Evolutionary conservation across 2,888 invertebrate genomes (phyloP), one percentile per base, ranked within the genome.

Genomic region (Folsomia candida): DNA sequence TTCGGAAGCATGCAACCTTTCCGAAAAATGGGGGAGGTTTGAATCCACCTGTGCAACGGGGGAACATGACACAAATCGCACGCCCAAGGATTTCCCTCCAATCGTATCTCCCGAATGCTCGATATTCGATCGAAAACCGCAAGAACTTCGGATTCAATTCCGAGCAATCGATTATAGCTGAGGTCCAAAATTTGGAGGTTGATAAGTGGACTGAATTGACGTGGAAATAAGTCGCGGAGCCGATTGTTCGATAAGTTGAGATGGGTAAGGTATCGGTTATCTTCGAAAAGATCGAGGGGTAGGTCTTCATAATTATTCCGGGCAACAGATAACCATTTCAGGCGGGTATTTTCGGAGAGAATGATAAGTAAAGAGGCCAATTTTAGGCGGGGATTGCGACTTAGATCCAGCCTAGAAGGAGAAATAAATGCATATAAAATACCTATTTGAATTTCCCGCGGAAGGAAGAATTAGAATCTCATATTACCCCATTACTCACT

Each of bases 211-310:
- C 84, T 83, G 0, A 90, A 82, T 59, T 87, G 82, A 79, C 87
- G 86, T 54, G 84, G 84, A 4, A 87, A 87, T 78, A 90, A 85
- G 63, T 83, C 84, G 0, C 83, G 84, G 71, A 92, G 84, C 81
- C 88, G 86, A 83, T 91, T 92, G 81, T 88, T 87, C 54, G 91
- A 91, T 79, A 92, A 83, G 84, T 91, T 91, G 75, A 92, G 84
- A 72, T 86, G 86, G 67, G 86, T 85, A 73, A 92, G 83, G 77
- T 87, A 86, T 28, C 87, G 86, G 76, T 87, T 86, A 77, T 87
- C 86, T 0, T 84, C 86, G 70, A 89, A 85, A 75, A 88, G 85
- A 37, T 72, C 86, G 0, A 84, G 82, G 0, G 89, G 87, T 61
- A 89, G 80, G 6, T 85, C 85, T 4, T 84, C 82, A 51, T 89